Conservation (phyloP, 2,888 invertebrate genomes). For the Phaedon cochleariae region DNA sequence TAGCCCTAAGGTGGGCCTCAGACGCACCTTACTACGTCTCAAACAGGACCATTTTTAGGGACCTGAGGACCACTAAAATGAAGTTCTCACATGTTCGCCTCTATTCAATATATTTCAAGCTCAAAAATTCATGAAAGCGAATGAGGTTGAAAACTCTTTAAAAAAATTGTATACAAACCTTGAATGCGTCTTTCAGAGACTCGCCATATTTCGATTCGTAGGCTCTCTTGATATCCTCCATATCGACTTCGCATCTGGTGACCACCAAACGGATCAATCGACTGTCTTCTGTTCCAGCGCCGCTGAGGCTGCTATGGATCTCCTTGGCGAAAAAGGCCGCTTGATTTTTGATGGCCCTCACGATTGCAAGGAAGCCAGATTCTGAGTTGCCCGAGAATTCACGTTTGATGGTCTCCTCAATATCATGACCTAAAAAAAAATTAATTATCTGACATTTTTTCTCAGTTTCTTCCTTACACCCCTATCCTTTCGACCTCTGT, state of each 20-base stretch:
- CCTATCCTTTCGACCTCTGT: no score
- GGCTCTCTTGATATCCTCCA: constrained; percentile 83
- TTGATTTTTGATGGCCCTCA: constrained; percentile 81
- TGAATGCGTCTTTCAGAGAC: constrained; percentile 79
- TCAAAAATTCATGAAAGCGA: no score
- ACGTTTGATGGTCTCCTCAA: constrained; percentile 80
- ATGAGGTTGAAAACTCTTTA: no score
- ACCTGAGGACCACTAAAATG: no score
- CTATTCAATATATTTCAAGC: no score
- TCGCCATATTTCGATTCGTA: constrained; percentile 80
- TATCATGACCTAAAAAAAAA: constrained; percentile 69
- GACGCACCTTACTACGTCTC: no score
- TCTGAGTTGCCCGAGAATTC: constrained; percentile 87
- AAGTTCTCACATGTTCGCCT: no score
- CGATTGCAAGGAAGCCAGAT: constrained; percentile 82
- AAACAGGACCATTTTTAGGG: no score
- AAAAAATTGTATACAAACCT: constrained; percentile 71
- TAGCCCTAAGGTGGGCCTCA: no score
- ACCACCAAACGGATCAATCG: constrained; percentile 86
- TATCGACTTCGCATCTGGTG: constrained; percentile 84
- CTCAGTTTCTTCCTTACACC: no score
- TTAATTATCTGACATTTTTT: no score
- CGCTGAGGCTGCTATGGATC: constrained; percentile 87
- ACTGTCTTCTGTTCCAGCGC: constrained; percentile 86
- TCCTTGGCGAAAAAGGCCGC: constrained; percentile 86